Percentiles rank a stretch among this genome's conserved stretches.
Conservation (phyloP, 1,140 invertebrate genomes). For the Luehdorfia chinensis region DNA sequence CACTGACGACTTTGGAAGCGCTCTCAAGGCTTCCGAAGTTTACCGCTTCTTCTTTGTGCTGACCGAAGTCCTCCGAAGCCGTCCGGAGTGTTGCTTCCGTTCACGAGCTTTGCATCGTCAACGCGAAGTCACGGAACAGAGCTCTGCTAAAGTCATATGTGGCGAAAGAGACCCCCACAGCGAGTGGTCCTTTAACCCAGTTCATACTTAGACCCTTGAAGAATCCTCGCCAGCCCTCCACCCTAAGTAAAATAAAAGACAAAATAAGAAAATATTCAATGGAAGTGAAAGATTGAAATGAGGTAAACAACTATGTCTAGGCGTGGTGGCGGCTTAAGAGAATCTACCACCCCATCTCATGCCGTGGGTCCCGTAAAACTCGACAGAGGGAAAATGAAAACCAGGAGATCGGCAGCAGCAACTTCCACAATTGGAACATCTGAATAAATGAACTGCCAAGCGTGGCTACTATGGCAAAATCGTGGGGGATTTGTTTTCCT, state of each 20-base stretch:
- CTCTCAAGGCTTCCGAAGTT: neutral
- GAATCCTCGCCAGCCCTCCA: conserved; percentile 93
- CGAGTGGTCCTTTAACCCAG: conserved; percentile 99
- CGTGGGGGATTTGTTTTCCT: too few species aligned
- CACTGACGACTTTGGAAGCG: neutral
- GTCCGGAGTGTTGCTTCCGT: neutral
- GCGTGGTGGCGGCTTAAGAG: too few species aligned
- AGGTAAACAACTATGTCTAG: too few species aligned
- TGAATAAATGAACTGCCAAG: too few species aligned
- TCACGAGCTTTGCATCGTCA: conserved; percentile 24
- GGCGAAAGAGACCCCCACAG: conserved; percentile 98
- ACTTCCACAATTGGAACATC: too few species aligned
- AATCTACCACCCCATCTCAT: too few species aligned
- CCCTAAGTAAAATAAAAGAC: conserved; percentile 69
- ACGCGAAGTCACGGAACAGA: conserved; percentile 36
- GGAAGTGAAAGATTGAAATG: too few species aligned
- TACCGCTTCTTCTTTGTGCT: neutral
- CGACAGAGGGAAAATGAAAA: too few species aligned
- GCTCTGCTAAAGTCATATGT: conserved; percentile 92
- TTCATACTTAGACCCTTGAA: conserved; percentile 99
- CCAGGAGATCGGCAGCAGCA: too few species aligned
- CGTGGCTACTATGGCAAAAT: too few species aligned
- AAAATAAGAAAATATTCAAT: neutral
- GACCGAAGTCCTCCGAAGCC: neutral
- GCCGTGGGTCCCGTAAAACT: too few species aligned